Percentiles rank a stretch among this genome's conserved stretches.
Conservation (phyloP, 2,113 vertebrate genomes). For the Lonchura striata region DNA sequence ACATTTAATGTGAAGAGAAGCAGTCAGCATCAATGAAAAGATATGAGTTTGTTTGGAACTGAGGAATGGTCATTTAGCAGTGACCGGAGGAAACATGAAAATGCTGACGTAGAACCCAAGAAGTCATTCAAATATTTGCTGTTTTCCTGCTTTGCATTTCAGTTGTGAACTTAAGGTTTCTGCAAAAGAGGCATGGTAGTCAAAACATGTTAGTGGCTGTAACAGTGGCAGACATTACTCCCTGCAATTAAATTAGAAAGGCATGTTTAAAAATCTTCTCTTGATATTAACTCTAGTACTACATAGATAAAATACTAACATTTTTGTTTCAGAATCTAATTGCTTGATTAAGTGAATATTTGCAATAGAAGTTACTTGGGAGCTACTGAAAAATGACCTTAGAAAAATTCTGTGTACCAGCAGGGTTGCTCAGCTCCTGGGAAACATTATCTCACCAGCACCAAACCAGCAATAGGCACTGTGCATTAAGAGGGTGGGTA, state of each 20-base stretch:
- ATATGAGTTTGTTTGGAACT: not conserved
- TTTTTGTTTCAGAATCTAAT: not conserved
- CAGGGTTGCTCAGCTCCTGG: not conserved
- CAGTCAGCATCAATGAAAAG: not conserved
- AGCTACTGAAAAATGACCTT: not conserved
- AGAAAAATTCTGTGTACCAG: not conserved
- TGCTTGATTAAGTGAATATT: not conserved
- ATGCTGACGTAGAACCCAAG: not conserved
- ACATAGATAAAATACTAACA: not conserved
- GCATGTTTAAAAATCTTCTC: not conserved
- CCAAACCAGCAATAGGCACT: not conserved
- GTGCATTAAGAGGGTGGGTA: not conserved
- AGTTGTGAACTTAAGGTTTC: not conserved
- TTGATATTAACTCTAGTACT: not conserved
- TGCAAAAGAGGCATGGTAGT: not conserved
- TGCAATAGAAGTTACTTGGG: not conserved
- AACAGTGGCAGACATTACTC: not conserved
- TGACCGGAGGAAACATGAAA: not conserved
- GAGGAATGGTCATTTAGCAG: not conserved
- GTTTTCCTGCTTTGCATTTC: not conserved
- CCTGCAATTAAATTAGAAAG: not conserved
- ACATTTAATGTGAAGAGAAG: not conserved
- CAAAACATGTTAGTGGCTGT: not conserved
- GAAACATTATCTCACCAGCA: not conserved
- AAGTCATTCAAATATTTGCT: not conserved